phyloP scores from a whole-genome alignment of 2,888 invertebrate species.

The Isotomurus palustris region DNA sequence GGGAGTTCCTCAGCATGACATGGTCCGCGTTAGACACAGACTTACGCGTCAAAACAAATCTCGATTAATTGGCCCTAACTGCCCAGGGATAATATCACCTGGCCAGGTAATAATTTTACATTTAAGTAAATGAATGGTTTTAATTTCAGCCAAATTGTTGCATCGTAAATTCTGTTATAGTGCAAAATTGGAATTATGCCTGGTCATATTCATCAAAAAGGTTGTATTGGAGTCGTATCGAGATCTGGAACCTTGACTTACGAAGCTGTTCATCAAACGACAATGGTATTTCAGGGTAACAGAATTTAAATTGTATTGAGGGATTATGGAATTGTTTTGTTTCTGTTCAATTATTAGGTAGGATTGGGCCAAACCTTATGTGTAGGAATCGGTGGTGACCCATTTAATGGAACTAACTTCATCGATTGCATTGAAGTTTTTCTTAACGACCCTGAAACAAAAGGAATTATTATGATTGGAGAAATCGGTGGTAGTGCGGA shows the following conservation, averaged over 20 bases:
- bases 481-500: slow-evolving; percentile 97
- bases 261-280: slow-evolving; percentile 97
- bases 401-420: slow-evolving; percentile 98
- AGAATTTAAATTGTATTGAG: background rate
- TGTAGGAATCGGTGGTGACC: slow-evolving; percentile 98
- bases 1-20: slow-evolving; percentile 96
- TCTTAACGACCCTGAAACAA: slow-evolving; percentile 83
- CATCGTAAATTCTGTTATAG: slow-evolving; percentile 50
- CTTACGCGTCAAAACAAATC: slow-evolving; percentile 71
- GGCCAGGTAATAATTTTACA: slow-evolving; percentile 51
- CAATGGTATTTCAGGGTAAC: slow-evolving; percentile 50
- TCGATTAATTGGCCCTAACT: slow-evolving; percentile 93
- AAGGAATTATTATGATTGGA: slow-evolving; percentile 95
- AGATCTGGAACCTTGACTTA: slow-evolving; percentile 98
- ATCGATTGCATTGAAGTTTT: slow-evolving; percentile 96
- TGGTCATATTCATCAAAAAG: slow-evolving; percentile 90
- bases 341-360: slow-evolving; percentile 50
- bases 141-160: background rate
- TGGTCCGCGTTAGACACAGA: slow-evolving; percentile 93
- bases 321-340: background rate
- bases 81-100: slow-evolving; percentile 96
- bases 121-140: background rate
- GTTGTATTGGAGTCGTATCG: slow-evolving; percentile 88
- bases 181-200: slow-evolving; percentile 99
- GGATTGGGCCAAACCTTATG: slow-evolving; percentile 93